phyloP scores from a whole-genome alignment of 2,797 vertebrate genomes.

The Macropus fuliginosus region DNA sequence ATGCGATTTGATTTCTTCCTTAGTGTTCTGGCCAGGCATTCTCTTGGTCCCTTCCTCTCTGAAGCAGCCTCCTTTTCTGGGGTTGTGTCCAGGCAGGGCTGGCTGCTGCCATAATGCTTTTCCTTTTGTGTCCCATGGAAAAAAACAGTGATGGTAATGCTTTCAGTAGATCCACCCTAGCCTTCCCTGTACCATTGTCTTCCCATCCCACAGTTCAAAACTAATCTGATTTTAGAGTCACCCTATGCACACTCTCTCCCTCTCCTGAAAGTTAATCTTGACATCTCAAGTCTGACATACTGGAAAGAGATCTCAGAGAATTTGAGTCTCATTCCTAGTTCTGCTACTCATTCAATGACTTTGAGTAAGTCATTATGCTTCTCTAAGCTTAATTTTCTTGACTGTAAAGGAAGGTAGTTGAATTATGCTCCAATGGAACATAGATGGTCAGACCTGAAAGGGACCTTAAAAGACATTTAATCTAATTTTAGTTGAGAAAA shows the following conservation, averaged over 20 bases:
- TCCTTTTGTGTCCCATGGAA: not conserved
- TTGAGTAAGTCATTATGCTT: constrained; percentile 8
- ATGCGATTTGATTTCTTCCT: not conserved
- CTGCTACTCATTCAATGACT: not conserved
- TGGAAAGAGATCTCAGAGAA: not conserved
- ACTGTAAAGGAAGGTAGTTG: not conserved
- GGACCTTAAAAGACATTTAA: not conserved
- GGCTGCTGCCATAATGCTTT: constrained; percentile 1
- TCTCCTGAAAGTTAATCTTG: not conserved
- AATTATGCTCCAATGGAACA: not conserved
- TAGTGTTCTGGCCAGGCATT: too few species aligned
- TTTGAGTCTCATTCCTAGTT: not conserved
- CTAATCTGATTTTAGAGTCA: not conserved
- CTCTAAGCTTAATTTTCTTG: not conserved
- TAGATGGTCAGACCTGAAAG: not conserved
- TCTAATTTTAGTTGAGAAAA: not conserved
- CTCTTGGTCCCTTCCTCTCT: not conserved
- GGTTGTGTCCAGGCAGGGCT: not conserved
- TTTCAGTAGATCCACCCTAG: not conserved
- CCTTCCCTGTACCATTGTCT: not conserved
- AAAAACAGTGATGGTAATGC: not conserved
- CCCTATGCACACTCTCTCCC: not conserved
- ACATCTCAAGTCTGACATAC: not conserved
- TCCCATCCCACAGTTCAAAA: not conserved
- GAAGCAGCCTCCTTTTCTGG: not conserved